Base-by-base conservation (phyloP, 1,140 invertebrate species). In the Pteromalus puparum region DNA sequence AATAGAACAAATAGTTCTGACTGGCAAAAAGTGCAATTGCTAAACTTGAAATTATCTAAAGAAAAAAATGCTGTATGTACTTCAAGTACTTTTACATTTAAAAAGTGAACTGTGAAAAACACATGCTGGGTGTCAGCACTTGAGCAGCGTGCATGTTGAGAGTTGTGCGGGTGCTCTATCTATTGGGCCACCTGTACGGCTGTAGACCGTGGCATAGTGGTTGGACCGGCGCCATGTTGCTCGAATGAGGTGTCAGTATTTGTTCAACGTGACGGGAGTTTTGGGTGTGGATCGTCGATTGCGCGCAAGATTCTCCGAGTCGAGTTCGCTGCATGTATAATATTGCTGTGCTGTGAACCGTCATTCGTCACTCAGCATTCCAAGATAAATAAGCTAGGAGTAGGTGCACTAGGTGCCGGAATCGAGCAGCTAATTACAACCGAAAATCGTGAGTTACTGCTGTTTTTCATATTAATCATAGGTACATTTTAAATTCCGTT, bases 161-260 rank as follows among this genome's bases (percentile, higher is more conserved):
- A 21, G 53, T 61, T 7, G 53, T 61, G n/a, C n/a, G 53, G 53
- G 53, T 61, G 53, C 6, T n/a, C n/a, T 61, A 72, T 81, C 68
- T 81, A 61, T 74, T 34, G 24, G 30, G 24, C 48, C 72, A 74
- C 46, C 53, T 82, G 70, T 53, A 10, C 28, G 34, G 2, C 1
- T 18, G 21, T 82, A 82, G 28, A 75, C 28, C 48, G 67, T 85
- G 88, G 87, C 75, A 21, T 61, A 48, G 68, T 72, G 81, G 75
- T 81, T 82, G 74, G 87, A 89, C 87, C 87, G 90, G 91, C 87
- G 91, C 91, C 92, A 93, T 92, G 91, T 93, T 93, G 90, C 91
- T 89, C 91, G 91, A 78, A 76, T 93, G 92, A 92, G 91, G 92
- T 93, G 92, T 93, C 92, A 93, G 90, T 92, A 92, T 92, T 92